These are phyloP conservation scores for Euzetes globulus DNA, from an alignment of 2,888 invertebrate species.

Conservation along the genomic window DNA sequence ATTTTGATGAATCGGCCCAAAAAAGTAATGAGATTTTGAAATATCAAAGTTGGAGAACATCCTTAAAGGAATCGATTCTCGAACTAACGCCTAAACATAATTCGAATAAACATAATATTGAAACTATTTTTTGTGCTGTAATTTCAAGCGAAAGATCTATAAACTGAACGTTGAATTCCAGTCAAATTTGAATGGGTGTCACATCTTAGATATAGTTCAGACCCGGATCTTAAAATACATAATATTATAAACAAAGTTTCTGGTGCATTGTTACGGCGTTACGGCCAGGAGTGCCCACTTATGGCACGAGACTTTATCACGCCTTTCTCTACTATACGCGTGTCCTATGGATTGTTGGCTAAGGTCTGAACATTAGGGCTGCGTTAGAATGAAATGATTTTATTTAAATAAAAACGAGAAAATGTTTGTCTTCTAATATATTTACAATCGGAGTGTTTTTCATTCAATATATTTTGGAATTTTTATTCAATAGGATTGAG, in stretches of 20 bases:
- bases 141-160: neutral
- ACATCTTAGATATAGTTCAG: conserved; percentile 1
- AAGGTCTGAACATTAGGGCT: neutral
- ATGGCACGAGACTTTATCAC: conserved; percentile 21
- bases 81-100: neutral
- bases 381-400: too few species aligned
- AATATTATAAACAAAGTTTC: neutral
- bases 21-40: too few species aligned
- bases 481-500: neutral
- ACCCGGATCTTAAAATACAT: conserved; percentile 19
- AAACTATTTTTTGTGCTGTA: neutral
- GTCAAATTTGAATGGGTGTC: conserved; percentile 17
- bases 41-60: neutral
- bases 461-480: neutral
- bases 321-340: neutral
- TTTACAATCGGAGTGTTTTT: neutral
- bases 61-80: neutral
- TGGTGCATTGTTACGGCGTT: neutral
- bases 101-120: neutral
- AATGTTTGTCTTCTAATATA: neutral
- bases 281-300: neutral
- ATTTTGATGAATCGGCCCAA: too few species aligned
- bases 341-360: neutral
- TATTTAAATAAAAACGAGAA: too few species aligned
- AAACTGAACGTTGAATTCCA: neutral